phyloP scores from a whole-genome alignment of 2,797 vertebrate species.

The Pseudocheirus occidentalis region DNA sequence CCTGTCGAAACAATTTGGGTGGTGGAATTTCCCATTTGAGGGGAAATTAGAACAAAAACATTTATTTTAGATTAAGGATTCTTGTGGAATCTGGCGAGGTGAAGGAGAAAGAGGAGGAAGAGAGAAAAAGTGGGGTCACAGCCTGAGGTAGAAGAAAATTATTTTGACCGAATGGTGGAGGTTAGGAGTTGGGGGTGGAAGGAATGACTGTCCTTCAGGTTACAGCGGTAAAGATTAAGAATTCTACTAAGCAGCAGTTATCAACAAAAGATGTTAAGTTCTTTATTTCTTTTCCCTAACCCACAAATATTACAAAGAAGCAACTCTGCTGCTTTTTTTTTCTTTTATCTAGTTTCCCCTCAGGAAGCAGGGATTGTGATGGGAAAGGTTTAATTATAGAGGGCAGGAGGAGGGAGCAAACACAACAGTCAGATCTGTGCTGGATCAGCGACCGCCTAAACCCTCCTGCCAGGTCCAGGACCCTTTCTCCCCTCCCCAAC shows the following conservation, averaged over 20 bases:
- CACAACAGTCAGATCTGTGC: slow-evolving; percentile 50
- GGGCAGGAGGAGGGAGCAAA: slow-evolving; percentile 50
- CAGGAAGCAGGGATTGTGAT: slow-evolving; percentile 66
- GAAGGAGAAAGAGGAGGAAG: slow-evolving; percentile 3
- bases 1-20: slow-evolving; percentile 54
- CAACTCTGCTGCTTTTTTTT: slow-evolving; percentile 35
- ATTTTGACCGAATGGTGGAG: neutral
- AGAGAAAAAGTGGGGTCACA: neutral
- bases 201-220: neutral
- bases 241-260: slow-evolving; percentile 33
- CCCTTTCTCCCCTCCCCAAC: neutral
- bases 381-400: slow-evolving; percentile 68
- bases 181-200: neutral
- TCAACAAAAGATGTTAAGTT: slow-evolving; percentile 37
- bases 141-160: neutral
- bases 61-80: slow-evolving; percentile 49
- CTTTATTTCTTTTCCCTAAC: slow-evolving; percentile 43
- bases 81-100: neutral
- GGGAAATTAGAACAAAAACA: slow-evolving; percentile 47
- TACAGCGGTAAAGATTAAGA: neutral
- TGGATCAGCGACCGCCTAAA: slow-evolving; percentile 34
- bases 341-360: slow-evolving; percentile 64
- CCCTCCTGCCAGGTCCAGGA: slow-evolving; percentile 10
- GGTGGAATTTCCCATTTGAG: slow-evolving; percentile 63
- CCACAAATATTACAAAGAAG: slow-evolving; percentile 27